Base-by-base conservation (phyloP, 2,888 invertebrate species). In the Lasiommata megera region DNA sequence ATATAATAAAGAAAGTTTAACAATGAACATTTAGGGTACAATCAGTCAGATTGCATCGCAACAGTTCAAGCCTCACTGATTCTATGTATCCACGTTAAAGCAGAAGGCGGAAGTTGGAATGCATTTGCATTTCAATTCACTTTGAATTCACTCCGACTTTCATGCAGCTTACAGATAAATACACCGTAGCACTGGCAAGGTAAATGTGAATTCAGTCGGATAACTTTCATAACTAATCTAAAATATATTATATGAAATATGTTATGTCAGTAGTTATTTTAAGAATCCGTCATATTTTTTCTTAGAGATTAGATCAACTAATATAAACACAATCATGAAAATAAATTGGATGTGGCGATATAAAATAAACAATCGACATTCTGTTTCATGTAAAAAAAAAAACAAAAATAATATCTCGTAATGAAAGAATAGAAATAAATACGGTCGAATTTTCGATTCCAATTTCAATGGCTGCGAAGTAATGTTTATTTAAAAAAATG, bases 401-500 rank as follows among this genome's bases (percentile, higher is more conserved):
- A 37, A 23, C 11, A 28, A 11, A 11, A 40, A n/a, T n/a, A n/a
- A n/a, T n/a, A n/a, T n/a, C n/a, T n/a, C n/a, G n/a, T n/a, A 6
- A 17, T 14, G 16, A 51, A 31, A 40, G 29, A 34, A 53, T 23
- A 44, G 43, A 43, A 34, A 36, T 44, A 36, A 44, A 44, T 34
- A 36, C 34, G 18, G 16, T 53, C n/a, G 41, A 14, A 52, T 41
- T 38, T 28, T 51, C 6, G 28, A 1, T 23, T 41, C 17, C 41
- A 28, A 41, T 52, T 53, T 14, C 29, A 52, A 48, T 36, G 17
- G 51, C 40, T 53, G 50, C 3, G 2, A 23, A 2, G 3, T 23
- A 23, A 2, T 51, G 55, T 59, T 56, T 51, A 58, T 58, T 16
- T 18, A 28, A 14, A 64, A 70, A 71, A 78, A 79, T 74, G 74